Base-by-base conservation (phyloP, 2,113 vertebrate genomes). In the Salvelinus namaycush region DNA sequence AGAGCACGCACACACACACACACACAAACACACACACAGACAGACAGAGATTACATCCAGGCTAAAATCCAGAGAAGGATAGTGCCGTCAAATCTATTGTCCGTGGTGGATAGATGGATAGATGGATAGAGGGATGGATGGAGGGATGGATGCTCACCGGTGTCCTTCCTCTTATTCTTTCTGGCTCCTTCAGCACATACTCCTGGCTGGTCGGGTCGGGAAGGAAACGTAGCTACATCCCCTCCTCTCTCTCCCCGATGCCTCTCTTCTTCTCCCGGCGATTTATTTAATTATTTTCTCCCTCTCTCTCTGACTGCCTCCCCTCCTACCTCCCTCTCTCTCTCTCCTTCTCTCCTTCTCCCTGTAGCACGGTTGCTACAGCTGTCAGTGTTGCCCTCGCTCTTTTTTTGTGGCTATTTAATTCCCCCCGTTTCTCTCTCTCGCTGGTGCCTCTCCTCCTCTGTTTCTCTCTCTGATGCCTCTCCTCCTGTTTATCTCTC, bases 211-310 rank as follows among this genome's bases (percentile, higher is more conserved):
- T 44, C 0, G 39, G 39, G 80, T 94, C 73, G 90, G 90, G 87
- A 74, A 91, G 49, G 89, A 90, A 84, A 86, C 62, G 85, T 84
- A 34, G 87, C 88, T 90, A 90, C 91, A 93, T 92, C 90, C 87
- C 89, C 86, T 87, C 72, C 87, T 76, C 64, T 64, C 82, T 87
- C 86, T 83, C 86, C 76, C 66, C 83, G 34, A 18, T 5, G 60
- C 60, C 68, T 62, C 74, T 68, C 62, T 72, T 75, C 59, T 66
- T 70, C 70, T 68, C 67, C 59, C 75, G 72, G 51, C 67, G 74
- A 80, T 85, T 85, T 89, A 88, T 88, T 90, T 89, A 70, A 90
- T 90, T 83, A 89, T 89, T 88, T 86, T 24, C 70, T 79, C 68
- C 29, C 73, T 49, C 70, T 57, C 64, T 48, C 81, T 77, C 39